Evolutionary conservation across 2,797 vertebrate species (phyloP).

Genomic region (Geotrypetes seraphini): DNA sequence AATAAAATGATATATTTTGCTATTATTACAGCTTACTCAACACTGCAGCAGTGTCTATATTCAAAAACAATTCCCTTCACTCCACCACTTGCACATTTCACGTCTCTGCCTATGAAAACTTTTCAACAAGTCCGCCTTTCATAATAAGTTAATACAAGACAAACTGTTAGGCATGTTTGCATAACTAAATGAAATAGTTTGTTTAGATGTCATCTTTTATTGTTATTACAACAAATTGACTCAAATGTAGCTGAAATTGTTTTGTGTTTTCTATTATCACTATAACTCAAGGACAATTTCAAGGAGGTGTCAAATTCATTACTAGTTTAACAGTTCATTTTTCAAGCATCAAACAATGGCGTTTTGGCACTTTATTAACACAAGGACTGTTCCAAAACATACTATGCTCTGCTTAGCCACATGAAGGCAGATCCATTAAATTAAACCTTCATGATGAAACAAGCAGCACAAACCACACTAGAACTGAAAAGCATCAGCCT

Average conservation of each 20-base stretch:
- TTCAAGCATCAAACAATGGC: conserved; percentile 7
- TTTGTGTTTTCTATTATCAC: conserved; percentile 12
- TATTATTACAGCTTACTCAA: no score
- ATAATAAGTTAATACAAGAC: no score
- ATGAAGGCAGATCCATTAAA: conserved; percentile 20
- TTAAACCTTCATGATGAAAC: conserved; percentile 16
- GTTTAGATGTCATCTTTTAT: background rate
- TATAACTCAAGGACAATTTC: conserved; percentile 19
- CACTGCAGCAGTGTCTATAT: no score
- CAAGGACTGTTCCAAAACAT: conserved; percentile 13
- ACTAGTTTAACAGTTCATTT: conserved; percentile 28
- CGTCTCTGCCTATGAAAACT: no score
- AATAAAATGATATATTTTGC: no score
- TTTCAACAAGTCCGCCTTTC: no score
- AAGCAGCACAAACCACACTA: background rate
- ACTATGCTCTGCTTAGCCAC: conserved; percentile 10
- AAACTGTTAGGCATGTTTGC: background rate
- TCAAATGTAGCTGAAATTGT: conserved; percentile 10
- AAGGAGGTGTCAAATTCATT: conserved; percentile 12
- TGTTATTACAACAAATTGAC: conserved; percentile 5
- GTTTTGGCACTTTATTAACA: conserved; percentile 7
- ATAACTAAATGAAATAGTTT: conserved; percentile 3
- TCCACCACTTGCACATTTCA: no score
- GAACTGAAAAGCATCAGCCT: no score
- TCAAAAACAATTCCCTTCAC: no score